Evolutionary conservation across 2,888 invertebrate genomes (phyloP).

Genomic region (Ormyrus pomaceus): DNA sequence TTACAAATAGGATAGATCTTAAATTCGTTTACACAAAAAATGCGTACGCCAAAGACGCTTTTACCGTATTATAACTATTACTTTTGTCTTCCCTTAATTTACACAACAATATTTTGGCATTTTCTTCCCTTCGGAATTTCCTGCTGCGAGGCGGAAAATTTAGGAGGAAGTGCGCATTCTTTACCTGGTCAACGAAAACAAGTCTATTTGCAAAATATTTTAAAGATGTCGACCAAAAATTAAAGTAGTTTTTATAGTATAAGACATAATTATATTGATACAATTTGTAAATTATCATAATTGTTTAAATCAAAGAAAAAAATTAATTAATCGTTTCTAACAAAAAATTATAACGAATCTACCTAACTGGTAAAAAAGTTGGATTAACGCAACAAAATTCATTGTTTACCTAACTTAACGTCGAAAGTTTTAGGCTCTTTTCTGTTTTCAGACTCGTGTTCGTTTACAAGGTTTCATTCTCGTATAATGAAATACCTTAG

Average conservation of each 20-base stretch:
- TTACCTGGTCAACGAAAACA: conserved; percentile 29
- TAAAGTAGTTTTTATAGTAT: not conserved
- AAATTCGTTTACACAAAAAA: conserved; percentile 45
- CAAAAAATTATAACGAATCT: not conserved
- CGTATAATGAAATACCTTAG: conserved; percentile 6
- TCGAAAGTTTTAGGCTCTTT: conserved; percentile 16
- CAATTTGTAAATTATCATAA: not conserved
- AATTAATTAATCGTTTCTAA: not conserved
- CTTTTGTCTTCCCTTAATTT: conserved; percentile 32
- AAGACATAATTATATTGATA: not conserved
- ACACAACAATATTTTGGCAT: conserved; percentile 40
- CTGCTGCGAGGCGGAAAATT: not conserved
- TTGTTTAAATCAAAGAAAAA: not conserved
- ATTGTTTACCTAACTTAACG: not conserved
- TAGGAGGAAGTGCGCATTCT: not conserved
- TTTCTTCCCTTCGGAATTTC: not conserved
- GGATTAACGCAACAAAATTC: not conserved
- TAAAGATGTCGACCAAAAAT: not conserved
- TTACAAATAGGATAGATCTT: conserved; percentile 50
- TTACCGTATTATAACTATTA: conserved; percentile 25
- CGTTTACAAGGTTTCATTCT: conserved; percentile 26
- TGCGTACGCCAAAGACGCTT: conserved; percentile 28
- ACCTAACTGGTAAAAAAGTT: not conserved
- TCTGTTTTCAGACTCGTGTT: conserved; percentile 31
- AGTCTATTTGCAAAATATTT: not conserved